Evolutionary conservation across 1,140 invertebrate genomes (phyloP).

Genomic region (Eulimnadia texana): DNA sequence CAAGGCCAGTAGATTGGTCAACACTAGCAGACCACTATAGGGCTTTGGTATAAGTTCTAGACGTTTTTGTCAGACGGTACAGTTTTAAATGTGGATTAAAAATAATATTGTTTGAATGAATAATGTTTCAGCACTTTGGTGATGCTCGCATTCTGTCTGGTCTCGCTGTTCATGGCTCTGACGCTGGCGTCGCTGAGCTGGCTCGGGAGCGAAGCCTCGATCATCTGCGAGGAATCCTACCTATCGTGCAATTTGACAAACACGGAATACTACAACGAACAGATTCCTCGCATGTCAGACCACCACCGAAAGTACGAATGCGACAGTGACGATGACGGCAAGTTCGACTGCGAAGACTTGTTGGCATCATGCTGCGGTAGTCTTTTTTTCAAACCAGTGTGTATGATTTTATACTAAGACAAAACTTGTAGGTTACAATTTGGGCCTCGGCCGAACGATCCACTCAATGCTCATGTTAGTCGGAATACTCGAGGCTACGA

Average conservation of each 20-base stretch:
- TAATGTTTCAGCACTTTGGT: constrained; percentile 8
- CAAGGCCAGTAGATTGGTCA: too few species aligned
- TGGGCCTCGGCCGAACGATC: constrained; percentile 8
- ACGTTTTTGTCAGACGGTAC: too few species aligned
- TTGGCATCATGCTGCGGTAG: neutral
- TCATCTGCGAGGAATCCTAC: constrained; percentile 6
- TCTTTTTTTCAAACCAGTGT: too few species aligned
- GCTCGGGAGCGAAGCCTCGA: constrained; percentile 13
- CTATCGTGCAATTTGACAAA: neutral
- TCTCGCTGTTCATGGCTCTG: constrained; percentile 16
- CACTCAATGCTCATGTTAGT: constrained; percentile 6
- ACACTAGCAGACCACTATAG: too few species aligned
- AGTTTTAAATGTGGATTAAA: too few species aligned
- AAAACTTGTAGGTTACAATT: constrained; percentile 13
- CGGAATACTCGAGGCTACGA: constrained; percentile 7
- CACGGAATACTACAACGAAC: neutral
- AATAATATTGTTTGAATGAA: too few species aligned
- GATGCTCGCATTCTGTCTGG: constrained; percentile 11
- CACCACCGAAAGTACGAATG: neutral
- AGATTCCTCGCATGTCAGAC: neutral
- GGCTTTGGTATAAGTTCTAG: too few species aligned
- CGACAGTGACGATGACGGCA: neutral
- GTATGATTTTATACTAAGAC: too few species aligned
- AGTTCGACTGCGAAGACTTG: neutral
- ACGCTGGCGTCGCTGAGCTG: constrained; percentile 16